Percentiles rank a stretch among this genome's conserved stretches.
Conservation (phyloP, 2,797 vertebrate species). For the Bradypodion pumilum region DNA sequence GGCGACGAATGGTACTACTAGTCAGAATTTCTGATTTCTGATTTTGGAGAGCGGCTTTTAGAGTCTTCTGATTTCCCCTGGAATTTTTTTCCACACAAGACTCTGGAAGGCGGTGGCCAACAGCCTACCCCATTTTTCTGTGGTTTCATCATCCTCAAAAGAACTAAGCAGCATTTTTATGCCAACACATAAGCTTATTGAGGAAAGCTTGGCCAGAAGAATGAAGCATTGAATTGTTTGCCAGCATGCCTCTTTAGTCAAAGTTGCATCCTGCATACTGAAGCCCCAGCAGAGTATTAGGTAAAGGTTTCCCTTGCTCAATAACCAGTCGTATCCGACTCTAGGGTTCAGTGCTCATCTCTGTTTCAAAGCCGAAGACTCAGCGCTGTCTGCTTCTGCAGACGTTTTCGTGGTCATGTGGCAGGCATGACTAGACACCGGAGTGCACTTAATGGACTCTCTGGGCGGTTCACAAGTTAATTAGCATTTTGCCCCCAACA, state of each 20-base stretch:
- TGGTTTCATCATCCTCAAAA: not conserved
- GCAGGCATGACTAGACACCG: too few relatives aligned
- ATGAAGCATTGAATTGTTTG: not conserved
- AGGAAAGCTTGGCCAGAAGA: constrained; percentile 9
- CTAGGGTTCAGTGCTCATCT: too few relatives aligned
- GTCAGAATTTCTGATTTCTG: not conserved
- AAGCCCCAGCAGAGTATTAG: not conserved
- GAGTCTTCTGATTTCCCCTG: not conserved
- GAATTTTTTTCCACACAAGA: not conserved
- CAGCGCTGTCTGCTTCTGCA: too few relatives aligned
- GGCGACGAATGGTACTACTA: not conserved
- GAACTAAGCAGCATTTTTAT: not conserved
- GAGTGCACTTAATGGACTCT: too few relatives aligned
- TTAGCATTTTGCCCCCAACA: too few relatives aligned
- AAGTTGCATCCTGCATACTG: not conserved
- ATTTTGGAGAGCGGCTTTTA: not conserved
- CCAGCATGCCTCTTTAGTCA: not conserved
- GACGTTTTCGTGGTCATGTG: too few relatives aligned
- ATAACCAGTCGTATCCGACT: too few relatives aligned
- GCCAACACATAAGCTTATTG: not conserved
- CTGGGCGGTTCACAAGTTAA: too few relatives aligned
- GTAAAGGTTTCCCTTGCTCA: too few relatives aligned
- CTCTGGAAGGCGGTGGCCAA: not conserved
- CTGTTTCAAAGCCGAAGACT: too few relatives aligned
- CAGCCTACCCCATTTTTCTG: not conserved